These are phyloP conservation scores for Magallana nippona DNA, from an alignment of 2,888 invertebrate genomes.

Conservation along the genomic window DNA sequence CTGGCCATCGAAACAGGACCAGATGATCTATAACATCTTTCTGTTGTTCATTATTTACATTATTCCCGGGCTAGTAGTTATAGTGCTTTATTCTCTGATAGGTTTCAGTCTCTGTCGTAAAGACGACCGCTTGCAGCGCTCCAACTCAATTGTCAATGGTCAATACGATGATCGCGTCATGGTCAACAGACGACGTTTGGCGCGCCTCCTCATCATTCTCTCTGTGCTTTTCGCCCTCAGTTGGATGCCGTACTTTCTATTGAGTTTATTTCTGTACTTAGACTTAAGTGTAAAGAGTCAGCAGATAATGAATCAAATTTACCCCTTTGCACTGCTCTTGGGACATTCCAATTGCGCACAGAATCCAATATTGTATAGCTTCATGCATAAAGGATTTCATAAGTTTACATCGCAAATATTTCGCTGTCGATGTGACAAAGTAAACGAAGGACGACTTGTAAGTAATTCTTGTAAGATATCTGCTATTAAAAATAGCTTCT, in stretches of 20 bases:
- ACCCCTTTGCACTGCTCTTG: slow-evolving; percentile 85
- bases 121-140: slow-evolving; percentile 61
- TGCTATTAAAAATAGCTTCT: background rate
- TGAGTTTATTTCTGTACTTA: slow-evolving; percentile 85
- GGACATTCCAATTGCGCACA: slow-evolving; percentile 89
- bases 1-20: slow-evolving; percentile 74
- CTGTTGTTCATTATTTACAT: slow-evolving; percentile 88
- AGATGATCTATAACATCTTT: slow-evolving; percentile 85
- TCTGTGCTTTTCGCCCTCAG: slow-evolving; percentile 88
- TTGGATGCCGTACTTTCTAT: slow-evolving; percentile 89
- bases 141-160: slow-evolving; percentile 62
- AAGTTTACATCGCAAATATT: slow-evolving; percentile 71
- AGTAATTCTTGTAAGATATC: slow-evolving; percentile 2
- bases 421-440: slow-evolving; percentile 48
- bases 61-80: slow-evolving; percentile 84
- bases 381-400: slow-evolving; percentile 88
- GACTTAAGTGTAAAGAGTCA: slow-evolving; percentile 43
- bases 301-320: slow-evolving; percentile 74
- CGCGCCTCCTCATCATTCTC: slow-evolving; percentile 87
- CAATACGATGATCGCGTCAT: slow-evolving; percentile 74
- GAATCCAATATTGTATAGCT: slow-evolving; percentile 88
- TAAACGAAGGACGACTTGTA: slow-evolving; percentile 5
- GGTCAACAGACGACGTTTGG: slow-evolving; percentile 87
- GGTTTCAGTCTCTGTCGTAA: slow-evolving; percentile 81
- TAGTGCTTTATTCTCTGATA: slow-evolving; percentile 76